Percentiles rank a stretch among this genome's conserved stretches.
phyloP scores from a whole-genome alignment of 2,888 invertebrate genomes.

The Electrophaes corylata region DNA sequence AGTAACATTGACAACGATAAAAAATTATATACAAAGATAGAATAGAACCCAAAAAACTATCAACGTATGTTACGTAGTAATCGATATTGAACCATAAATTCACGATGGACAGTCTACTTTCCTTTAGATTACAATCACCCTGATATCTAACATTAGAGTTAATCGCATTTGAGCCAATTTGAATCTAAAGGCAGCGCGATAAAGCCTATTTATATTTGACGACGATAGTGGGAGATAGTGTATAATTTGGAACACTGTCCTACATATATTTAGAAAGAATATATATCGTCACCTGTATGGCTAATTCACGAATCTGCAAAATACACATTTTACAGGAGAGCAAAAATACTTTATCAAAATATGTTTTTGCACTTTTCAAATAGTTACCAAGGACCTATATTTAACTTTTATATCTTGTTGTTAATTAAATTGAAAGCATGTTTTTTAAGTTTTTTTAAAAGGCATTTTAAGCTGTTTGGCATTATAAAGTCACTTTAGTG shows the following conservation, averaged over 20 bases:
- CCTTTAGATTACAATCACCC: background rate
- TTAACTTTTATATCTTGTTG: too few species aligned
- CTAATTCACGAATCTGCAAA: too few species aligned
- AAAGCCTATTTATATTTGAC: constrained; percentile 5
- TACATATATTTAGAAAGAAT: background rate
- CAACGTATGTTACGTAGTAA: background rate
- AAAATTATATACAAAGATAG: background rate
- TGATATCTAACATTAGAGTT: background rate
- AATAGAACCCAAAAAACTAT: background rate
- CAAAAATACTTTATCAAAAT: too few species aligned
- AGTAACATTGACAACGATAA: too few species aligned
- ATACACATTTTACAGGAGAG: too few species aligned
- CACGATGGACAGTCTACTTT: background rate
- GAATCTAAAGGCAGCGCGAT: background rate
- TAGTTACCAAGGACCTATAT: too few species aligned
- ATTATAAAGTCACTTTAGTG: too few species aligned
- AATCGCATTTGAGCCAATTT: background rate
- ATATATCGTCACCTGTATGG: too few species aligned
- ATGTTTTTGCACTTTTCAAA: too few species aligned
- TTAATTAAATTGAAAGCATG: too few species aligned
- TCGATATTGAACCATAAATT: constrained; percentile 1
- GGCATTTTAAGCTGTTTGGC: too few species aligned
- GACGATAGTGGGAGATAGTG: background rate
- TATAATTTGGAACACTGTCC: background rate
- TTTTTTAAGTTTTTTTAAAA: too few species aligned